Base-by-base conservation (phyloP, 2,797 vertebrate species). In the Trichosurus vulpecula region DNA sequence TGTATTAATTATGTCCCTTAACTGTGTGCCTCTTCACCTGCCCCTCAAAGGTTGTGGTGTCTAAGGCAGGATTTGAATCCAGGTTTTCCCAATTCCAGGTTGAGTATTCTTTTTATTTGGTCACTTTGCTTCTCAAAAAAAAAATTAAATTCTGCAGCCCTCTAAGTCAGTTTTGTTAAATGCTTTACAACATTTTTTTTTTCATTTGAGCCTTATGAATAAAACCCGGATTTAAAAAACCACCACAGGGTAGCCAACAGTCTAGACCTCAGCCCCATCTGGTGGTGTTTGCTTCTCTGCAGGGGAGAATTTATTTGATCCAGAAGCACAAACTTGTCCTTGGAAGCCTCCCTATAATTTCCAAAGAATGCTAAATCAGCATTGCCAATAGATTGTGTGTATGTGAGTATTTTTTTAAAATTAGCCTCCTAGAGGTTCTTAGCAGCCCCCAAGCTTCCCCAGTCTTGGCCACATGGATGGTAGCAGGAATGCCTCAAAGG, bases 291-390 rank as follows among this genome's bases (percentile, higher is more conserved):
- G 41, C 93, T 91, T 53, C 19, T 95, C 92, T 93, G 81, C 55
- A 56, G 12, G 0, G 52, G 90, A 29, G 58, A 56, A 90, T 91
- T 90, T 35, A 0, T 81, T 91, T 51, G 81, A 56, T 97, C 96
- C 89, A 74, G 94, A 90, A 94, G 90, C n/a, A 35, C 27, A 1
- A 27, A 2, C 54, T 87, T 94, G 41, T 25, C 96, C 97, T 96
- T 89, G 52, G 90, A 55, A 95, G 61, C 90, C 96, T 56, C 90
- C 4, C 12, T 92, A 1, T 94, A 92, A 92, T 93, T 95, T 97
- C 25, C 95, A 54, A 91, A 93, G 89, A 96, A 52, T 81, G 90
- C 56, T 90, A 92, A 52, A 54, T 94, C 91, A 52, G 94, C 90
- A 90, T 31, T 31, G 52, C 47, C 52, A 0, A 4, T 53, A 90